Conservation (phyloP, 2,888 invertebrate species). For the Torymus texanus region DNA sequence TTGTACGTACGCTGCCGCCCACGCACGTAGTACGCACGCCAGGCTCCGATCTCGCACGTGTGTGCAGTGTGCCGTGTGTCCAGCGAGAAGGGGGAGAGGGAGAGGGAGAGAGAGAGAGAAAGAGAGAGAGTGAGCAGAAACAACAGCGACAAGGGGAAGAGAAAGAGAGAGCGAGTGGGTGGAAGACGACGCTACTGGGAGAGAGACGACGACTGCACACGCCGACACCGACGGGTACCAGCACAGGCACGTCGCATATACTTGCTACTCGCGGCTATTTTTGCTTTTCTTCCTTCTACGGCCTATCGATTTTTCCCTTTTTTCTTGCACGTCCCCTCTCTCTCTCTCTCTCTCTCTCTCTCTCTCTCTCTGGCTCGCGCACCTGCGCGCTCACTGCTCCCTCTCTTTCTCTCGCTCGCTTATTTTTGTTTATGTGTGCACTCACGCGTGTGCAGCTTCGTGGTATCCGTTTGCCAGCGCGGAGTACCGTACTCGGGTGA, state of each 20-base stretch:
- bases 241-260: not conserved
- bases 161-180: no score
- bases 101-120: constrained; percentile 55
- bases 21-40: constrained; percentile 78
- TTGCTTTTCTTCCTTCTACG: not conserved
- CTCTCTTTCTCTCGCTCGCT: not conserved
- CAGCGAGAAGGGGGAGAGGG: constrained; percentile 74
- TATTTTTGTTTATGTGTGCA: no score
- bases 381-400: not conserved
- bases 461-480: no score
- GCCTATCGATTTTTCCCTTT: constrained; percentile 27
- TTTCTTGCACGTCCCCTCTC: not conserved
- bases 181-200: no score
- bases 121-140: not conserved
- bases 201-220: not conserved
- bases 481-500: no score
- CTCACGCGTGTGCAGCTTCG: no score
- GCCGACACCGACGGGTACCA: not conserved
- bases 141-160: no score
- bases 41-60: constrained; percentile 65
- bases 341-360: not conserved
- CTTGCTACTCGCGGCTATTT: not conserved
- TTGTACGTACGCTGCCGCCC: constrained; percentile 76
- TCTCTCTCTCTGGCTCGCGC: not conserved
- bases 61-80: constrained; percentile 58